phyloP scores from a whole-genome alignment of 1,140 invertebrate species.

The Popillia japonica region DNA sequence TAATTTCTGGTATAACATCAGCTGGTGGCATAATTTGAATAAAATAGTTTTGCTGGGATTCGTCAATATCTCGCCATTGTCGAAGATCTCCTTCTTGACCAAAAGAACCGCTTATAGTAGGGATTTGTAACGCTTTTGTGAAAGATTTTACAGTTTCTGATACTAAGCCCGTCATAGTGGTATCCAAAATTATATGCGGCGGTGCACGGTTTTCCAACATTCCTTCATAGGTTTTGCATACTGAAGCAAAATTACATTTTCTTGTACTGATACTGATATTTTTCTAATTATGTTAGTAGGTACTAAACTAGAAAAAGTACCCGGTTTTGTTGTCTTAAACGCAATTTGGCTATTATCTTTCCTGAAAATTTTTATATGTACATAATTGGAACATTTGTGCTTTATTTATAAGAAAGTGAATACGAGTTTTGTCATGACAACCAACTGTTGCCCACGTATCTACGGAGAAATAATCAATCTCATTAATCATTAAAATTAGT shows the following conservation, averaged over 20 bases:
- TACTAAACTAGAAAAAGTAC: no score
- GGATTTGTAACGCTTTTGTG: constrained; percentile 76
- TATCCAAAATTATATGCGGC: constrained; percentile 80
- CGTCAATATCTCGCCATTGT: constrained; percentile 75
- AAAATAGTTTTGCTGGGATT: constrained; percentile 73
- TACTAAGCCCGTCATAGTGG: constrained; percentile 74
- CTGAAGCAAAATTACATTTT: constrained; percentile 60
- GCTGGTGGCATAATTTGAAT: constrained; percentile 79
- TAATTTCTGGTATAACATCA: constrained; percentile 79
- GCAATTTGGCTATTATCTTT: no score
- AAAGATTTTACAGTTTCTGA: constrained; percentile 84
- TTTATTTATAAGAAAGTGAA: no score
- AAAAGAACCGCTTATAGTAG: constrained; percentile 81
- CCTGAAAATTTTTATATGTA: no score
- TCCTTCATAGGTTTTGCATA: constrained; percentile 73
- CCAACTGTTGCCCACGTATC: no score
- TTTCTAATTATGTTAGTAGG: no score
- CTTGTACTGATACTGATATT: no score
- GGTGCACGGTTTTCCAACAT: constrained; percentile 67
- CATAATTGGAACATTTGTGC: no score
- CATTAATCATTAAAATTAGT: no score
- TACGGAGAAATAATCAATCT: no score
- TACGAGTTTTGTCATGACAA: no score
- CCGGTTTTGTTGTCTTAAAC: no score
- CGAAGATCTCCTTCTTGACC: constrained; percentile 80